Base-by-base conservation (phyloP, 2,113 vertebrate species). In the Puntigrus tetrazona region DNA sequence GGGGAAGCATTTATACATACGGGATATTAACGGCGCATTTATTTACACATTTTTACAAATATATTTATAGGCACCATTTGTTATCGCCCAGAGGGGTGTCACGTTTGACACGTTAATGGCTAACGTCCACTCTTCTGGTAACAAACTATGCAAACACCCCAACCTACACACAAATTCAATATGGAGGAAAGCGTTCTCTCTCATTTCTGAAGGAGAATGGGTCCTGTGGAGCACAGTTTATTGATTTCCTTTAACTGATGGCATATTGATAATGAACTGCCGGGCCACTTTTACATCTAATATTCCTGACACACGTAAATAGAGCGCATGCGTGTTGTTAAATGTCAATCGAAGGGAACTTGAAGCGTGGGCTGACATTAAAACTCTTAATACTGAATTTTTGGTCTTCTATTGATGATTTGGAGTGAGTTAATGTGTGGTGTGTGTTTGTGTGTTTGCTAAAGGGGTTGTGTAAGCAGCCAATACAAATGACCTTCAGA, bases 341-440 rank as follows among this genome's bases (percentile, higher is more conserved):
- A 50, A 70, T n/a, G 1, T 69, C 45, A 82, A 36, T 38, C 18
- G 16, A 0, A n/a, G 18, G 27, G 29, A 50, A 22, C 18, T 41
- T 81, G 11, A 22, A 75, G 16, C 25, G 87, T 81, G 88, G 90
- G 85, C 76, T 85, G 69, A 84, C 89, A 85, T 91, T 90, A 89
- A 91, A 90, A 91, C 91, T 10, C 89, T 93, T 90, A 92, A 93
- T 94, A 92, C 84, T 80, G 89, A 78, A 87, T 89, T 87, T 91
- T 82, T 91, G 89, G 1, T 36, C 83, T 78, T 70, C 41, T 88
- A 92, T 90, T 89, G 89, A 92, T 91, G 41, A 47, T 27, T 69
- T 70, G 74, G 84, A 79, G 57, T 27, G 79, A 73, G 52, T 69
- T n/a, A 31, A 1, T 65, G 50, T 52, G 22, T 25, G n/a, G n/a